Conservation (phyloP, 1,140 invertebrate species). For the Cotesia glomerata region DNA sequence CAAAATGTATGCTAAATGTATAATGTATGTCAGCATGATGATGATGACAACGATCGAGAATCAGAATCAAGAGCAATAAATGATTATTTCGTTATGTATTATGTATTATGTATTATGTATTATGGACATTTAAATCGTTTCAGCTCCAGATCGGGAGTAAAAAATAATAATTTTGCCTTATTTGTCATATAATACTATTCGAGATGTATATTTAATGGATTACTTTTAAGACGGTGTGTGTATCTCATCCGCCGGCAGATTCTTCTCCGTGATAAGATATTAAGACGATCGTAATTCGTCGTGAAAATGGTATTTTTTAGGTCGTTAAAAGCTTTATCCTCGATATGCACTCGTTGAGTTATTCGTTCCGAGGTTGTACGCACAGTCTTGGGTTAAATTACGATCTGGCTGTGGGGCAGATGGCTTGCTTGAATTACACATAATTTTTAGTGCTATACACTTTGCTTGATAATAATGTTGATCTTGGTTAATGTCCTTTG, state of each 20-base stretch:
- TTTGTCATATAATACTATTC: no score
- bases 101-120: no score
- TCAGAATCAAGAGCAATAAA: neutral
- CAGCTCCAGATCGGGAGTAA: no score
- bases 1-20: neutral
- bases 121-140: no score
- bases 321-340: slow-evolving; percentile 20
- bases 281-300: slow-evolving; percentile 6
- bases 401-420: slow-evolving; percentile 11
- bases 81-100: no score
- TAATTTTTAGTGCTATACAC: slow-evolving; percentile 7
- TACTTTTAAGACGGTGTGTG: no score
- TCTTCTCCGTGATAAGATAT: slow-evolving; percentile 9
- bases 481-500: slow-evolving; percentile 11
- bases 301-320: slow-evolving; percentile 8
- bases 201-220: no score
- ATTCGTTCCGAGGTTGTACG: neutral
- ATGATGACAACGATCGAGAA: neutral
- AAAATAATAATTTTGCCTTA: no score
- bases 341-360: neutral
- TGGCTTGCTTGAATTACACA: slow-evolving; percentile 19
- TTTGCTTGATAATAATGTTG: slow-evolving; percentile 12
- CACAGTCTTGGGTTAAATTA: slow-evolving; percentile 6
- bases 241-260: neutral
- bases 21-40: neutral